Evolutionary conservation across 2,888 invertebrate species (phyloP), one percentile per base, ranked within the genome.

Genomic region (Lypha dubia): DNA sequence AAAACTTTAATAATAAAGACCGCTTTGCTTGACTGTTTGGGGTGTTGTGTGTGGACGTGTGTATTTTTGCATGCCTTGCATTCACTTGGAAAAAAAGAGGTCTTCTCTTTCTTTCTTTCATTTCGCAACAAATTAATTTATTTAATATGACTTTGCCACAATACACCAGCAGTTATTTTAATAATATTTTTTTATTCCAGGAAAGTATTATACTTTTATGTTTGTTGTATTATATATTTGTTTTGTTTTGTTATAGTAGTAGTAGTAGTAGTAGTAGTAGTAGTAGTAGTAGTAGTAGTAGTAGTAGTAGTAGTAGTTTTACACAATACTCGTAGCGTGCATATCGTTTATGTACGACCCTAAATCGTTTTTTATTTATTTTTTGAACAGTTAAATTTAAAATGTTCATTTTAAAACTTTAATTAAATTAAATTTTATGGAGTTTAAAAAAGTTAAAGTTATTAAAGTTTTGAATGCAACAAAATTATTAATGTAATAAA

Each of bases 1-100:
- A 84, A 84, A 84, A 73, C 76, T 81, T 79, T 46, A 67, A 81
- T 70, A 81, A 84, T 73, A 56, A 63, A 70, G 44, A 71, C 9
- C 53, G 68, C 35, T 51, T 65, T 49, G 56, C 56, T 63, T 56
- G 70, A 44, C 35, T 67, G 41, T 46, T 73, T 35, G 35, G 65
- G 65, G 56, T 53, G 15, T 15, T 11, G 11, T n/a, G 75, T n/a
- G 53, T 53, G 41, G 56, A 65, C 53, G 56, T 77, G 60, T 32
- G 32, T 44, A n/a, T 44, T 17, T 60, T 11, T 68, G 35, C 41
- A 41, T 44, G 51, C 24, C 49, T 62, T 70, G 58, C 81, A 65
- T 81, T 77, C 70, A 68, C 68, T 58, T 56, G 35, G 46, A 80
- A 73, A 53, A 62, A 49, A n/a, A 24, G n/a, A n/a, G n/a, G n/a